A percentile compares a stretch with the other conserved stretches of the same genome.
phyloP scores from a whole-genome alignment of 1,140 invertebrate genomes.

The Heterodera schachtii region DNA sequence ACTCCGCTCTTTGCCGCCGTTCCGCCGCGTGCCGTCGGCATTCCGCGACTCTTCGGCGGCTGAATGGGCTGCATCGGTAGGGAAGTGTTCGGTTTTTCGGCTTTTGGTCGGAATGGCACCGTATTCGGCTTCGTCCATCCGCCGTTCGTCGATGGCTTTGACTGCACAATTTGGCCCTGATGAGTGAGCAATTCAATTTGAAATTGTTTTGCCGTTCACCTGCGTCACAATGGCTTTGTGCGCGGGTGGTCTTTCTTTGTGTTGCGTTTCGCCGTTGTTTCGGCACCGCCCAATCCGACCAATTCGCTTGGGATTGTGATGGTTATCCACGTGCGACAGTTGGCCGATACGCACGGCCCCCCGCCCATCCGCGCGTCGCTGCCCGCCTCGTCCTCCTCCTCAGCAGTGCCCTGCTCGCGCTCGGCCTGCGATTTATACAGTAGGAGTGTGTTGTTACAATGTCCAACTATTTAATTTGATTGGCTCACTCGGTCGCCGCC shows the following conservation, averaged over 20 bases:
- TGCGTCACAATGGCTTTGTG: conserved; percentile 3
- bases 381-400: neutral
- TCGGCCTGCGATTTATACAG: neutral
- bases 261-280: neutral
- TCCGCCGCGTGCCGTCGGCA: neutral
- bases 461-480: neutral
- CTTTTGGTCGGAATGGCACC: neutral
- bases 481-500: neutral
- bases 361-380: neutral
- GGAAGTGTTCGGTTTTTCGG: conserved; percentile 8
- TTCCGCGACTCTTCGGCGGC: neutral
- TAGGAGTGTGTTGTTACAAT: neutral
- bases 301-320: conserved; percentile 37
- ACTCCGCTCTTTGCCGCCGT: neutral
- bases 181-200: too few relatives aligned
- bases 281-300: conserved; percentile 16
- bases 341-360: conserved; percentile 31
- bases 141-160: neutral
- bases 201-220: neutral
- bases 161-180: neutral
- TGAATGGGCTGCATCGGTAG: conserved; percentile 19
- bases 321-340: conserved; percentile 39
- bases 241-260: conserved; percentile 2
- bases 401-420: neutral
- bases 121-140: neutral